Conservation (phyloP, 2,113 vertebrate species). For the Rhynchomys soricoides region DNA sequence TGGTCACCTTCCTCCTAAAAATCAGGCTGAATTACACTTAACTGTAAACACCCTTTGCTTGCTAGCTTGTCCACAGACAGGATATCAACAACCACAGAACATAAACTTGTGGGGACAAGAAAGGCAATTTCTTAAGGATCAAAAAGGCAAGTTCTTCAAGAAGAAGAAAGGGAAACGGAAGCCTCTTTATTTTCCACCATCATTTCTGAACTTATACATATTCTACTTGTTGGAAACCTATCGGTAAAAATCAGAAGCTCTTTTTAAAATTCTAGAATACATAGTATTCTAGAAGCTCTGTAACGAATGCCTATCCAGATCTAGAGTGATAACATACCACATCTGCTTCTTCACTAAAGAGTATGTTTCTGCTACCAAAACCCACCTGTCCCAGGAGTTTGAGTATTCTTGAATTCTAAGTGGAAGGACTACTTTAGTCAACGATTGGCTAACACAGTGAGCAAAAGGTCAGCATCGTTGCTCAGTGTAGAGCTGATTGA, state of each 20-base stretch:
- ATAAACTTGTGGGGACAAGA: background rate
- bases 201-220: background rate
- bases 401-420: background rate
- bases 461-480: background rate
- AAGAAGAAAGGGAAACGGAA: background rate
- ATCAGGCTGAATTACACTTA: background rate
- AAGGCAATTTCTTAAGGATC: background rate
- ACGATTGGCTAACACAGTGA: background rate
- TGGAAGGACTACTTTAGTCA: background rate
- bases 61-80: background rate
- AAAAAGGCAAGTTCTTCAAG: background rate
- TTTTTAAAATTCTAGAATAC: background rate
- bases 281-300: background rate
- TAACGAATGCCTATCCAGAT: background rate
- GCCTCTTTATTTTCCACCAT: background rate
- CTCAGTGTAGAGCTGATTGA: background rate
- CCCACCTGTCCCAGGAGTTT: background rate
- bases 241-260: background rate
- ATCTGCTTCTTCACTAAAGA: background rate
- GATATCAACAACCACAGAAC: background rate
- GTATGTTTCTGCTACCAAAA: background rate
- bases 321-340: background rate
- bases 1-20: background rate
- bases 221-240: background rate
- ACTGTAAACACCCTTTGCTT: background rate